Evolutionary conservation across 1,140 invertebrate genomes (phyloP), one percentile per base, ranked within the genome.

Genomic region (Euglossa dilemma): DNA sequence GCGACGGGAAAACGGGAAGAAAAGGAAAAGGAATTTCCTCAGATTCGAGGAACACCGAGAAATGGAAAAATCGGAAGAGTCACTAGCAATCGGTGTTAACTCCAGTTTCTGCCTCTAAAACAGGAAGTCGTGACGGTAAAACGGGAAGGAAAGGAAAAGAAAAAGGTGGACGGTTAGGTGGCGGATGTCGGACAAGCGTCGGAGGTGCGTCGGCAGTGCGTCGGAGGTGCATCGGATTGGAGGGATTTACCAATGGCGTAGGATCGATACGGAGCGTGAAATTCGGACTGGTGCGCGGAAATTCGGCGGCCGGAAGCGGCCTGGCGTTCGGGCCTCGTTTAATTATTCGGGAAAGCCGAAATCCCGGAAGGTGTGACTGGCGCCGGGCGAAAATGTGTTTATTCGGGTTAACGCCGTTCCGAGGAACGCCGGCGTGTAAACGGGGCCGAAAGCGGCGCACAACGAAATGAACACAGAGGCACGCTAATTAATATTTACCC

Each of bases 391-490:
- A 82, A 82, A 82, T 50, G 66, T 83, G 84, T 90, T 86, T 87
- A 80, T 79, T 78, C 84, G 75, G 61, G 82, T 69, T 69, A 69
- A 69, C 81, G 85, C 85, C 54, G 72, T 80, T 54, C 84, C 83
- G 85, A 88, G 90, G 86, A 88, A 85, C 91, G 71, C 11, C 70
- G 45, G 50, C 20, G 70, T 69, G 66, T 50, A 69, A 69, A 69
- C 70, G 70, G 70, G 25, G 28, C 47, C 70, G 70, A 36, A 52
- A 54, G 70, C 70, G 89, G 92, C 87, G 92, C 92, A 93, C 92
- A 93, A 91, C 89, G 90, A 90, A 93, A 93, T 93, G 93, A 94
- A 94, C 93, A 93, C 93, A 92, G 66, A 69, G 66, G n/a, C 36
- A 47, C 45, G 66, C 66, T 69, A 69, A 69, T 69, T 69, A 69